Percentiles rank a stretch among this genome's conserved stretches.
phyloP scores from a whole-genome alignment of 2,797 vertebrate species.

The Muscicapa comitata region DNA sequence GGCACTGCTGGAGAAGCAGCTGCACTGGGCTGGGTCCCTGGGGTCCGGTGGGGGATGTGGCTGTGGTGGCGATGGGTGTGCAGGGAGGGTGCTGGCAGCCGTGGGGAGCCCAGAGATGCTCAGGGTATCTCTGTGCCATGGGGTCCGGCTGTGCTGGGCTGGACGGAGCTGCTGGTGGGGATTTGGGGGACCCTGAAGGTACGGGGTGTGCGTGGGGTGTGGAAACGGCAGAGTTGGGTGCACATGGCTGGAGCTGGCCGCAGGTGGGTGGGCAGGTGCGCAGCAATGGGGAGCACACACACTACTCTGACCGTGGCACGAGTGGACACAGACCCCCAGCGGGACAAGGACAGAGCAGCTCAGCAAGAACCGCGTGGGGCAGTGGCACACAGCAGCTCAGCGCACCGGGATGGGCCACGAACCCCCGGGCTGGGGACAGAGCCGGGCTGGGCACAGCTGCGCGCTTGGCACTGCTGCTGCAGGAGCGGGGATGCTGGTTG shows the following conservation, averaged over 20 bases:
- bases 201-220: too few species aligned
- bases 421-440: accelerated
- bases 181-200: background rate
- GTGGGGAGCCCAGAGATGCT: background rate
- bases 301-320: accelerated
- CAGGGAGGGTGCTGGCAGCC: background rate
- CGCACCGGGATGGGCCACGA: accelerated
- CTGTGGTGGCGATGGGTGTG: background rate
- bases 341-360: background rate
- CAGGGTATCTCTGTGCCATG: accelerated
- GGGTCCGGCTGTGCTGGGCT: background rate
- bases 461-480: background rate
- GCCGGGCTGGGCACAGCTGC: background rate
- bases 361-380: background rate
- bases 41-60: background rate
- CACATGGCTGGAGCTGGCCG: accelerated
- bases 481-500: accelerated
- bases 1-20: background rate
- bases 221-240: background rate
- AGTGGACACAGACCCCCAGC: background rate
- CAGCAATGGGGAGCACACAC: accelerated
- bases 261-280: too few species aligned
- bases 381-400: accelerated
- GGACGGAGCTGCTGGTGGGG: background rate
- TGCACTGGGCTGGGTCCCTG: background rate